Conservation (phyloP, 2,888 invertebrate species). For the Colostygia pectinataria region DNA sequence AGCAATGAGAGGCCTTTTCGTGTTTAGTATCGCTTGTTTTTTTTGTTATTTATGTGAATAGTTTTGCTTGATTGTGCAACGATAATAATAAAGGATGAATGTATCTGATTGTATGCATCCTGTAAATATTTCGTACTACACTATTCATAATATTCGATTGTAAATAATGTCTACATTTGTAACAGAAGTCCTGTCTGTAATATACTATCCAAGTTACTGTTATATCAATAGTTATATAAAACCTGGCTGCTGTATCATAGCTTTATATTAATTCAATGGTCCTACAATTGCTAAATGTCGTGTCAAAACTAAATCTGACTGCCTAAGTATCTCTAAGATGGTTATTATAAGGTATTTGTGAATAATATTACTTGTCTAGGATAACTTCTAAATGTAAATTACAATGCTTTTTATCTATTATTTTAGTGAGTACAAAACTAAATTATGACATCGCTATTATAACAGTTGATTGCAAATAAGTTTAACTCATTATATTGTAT, state of each 20-base stretch:
- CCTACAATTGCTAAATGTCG: conserved; percentile 3
- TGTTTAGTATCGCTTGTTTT: conserved; percentile 11
- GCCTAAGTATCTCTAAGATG: conserved; percentile 16
- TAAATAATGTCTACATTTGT: conserved; percentile 10
- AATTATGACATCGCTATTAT: conserved; percentile 27
- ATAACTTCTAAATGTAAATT: conserved; percentile 25
- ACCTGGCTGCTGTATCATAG: neutral
- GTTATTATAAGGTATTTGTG: conserved; percentile 14
- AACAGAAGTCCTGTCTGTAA: neutral
- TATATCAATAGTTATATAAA: too few species aligned
- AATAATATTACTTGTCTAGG: conserved; percentile 17
- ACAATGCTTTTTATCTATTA: conserved; percentile 31
- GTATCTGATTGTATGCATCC: conserved; percentile 17
- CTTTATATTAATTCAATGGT: conserved; percentile 3
- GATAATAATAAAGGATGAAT: conserved; percentile 22
- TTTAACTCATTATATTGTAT: conserved; percentile 6
- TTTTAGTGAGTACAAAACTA: conserved; percentile 44
- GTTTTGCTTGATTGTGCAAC: conserved; percentile 20
- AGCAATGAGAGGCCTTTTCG: neutral
- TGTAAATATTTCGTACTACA: conserved; percentile 16
- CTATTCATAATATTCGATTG: conserved; percentile 15
- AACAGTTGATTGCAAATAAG: conserved; percentile 20
- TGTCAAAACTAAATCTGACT: conserved; percentile 20
- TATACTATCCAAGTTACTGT: neutral
- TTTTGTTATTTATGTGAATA: conserved; percentile 17